Base-by-base conservation (phyloP, 1,140 invertebrate species). In the Drosophila sulfurigaster region DNA sequence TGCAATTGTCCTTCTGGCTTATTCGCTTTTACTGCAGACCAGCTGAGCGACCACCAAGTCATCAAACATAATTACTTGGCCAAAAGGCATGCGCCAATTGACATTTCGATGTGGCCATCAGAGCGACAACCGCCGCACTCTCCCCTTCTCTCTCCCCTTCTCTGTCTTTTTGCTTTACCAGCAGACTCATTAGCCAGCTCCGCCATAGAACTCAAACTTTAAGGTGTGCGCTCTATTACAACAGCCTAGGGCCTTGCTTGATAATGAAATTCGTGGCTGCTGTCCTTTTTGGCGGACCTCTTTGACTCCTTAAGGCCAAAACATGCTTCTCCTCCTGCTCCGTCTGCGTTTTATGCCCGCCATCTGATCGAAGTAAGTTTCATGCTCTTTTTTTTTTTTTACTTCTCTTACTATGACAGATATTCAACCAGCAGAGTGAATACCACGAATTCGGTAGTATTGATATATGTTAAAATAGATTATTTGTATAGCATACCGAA, bases 51-150 rank as follows among this genome's bases (percentile, higher is more conserved):
- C 64, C 52, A 48, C 32, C 60, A 63, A 82, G 81, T 78, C 82
- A 81, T 85, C 81, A 86, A 86, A 86, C 81, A 85, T 85, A 85
- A 85, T 86, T 85, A 85, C 81, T 86, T 85, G 78, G 65, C 81
- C 82, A 78, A 79, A 65, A 85, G 81, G 81, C 78, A 85, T 85
- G 73, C 81, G 81, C 77, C 78, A 81, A 79, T 78, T 86, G 82
- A 85, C 75, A 81, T 85, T 81, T 78, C 28, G 52, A 54, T 78
- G 74, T 65, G 10, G 20, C 73, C 68, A 57, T 7, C 13, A 32
- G 15, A 59, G 28, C 20, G 56, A 59, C 43, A 13, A 48, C 3
- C 20, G 3, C 3, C 20, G 20, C 65, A 58, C 46, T 62, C 64
- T 67, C 48, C 60, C 16, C 28, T 7, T 52, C 6, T 8, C n/a